Conservation (phyloP, 2,797 vertebrate genomes). For the Odontamblyopus rebecca region DNA sequence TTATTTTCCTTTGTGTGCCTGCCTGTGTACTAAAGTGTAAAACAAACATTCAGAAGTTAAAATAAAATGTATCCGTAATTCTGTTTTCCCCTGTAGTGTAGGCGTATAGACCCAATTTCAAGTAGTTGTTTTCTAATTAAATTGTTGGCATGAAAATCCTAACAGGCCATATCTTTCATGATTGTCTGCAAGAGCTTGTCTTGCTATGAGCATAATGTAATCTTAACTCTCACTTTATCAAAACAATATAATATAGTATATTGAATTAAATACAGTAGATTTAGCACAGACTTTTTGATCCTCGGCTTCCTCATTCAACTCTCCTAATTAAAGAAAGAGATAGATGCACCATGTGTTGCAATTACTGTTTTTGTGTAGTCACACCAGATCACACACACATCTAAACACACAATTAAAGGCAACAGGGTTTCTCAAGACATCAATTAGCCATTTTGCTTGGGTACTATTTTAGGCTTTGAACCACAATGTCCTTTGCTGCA, state of each 20-base stretch:
- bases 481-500: slow-evolving; percentile 6
- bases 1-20: slow-evolving; percentile 13
- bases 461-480: not conserved
- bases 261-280: not conserved
- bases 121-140: not conserved
- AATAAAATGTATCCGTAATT: not conserved
- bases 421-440: slow-evolving; percentile 48
- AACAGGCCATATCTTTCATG: too few species aligned
- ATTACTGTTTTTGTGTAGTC: slow-evolving; percentile 63
- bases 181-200: too few species aligned
- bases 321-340: slow-evolving; percentile 41
- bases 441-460: slow-evolving; percentile 60
- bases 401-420: slow-evolving; percentile 70
- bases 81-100: not conserved
- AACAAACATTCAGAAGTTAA: slow-evolving; percentile 8
- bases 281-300: not conserved
- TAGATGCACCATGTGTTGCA: slow-evolving; percentile 46
- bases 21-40: slow-evolving; percentile 17
- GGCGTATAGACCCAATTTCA: not conserved
- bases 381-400: slow-evolving; percentile 50
- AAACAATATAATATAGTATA: not conserved
- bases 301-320: slow-evolving; percentile 4
- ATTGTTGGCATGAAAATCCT: not conserved
- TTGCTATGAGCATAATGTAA: too few species aligned
- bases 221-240: too few species aligned